Evolutionary conservation across 2,797 vertebrate species (phyloP), one percentile per base, ranked within the genome.

Genomic region (Leptatherina wallacei): DNA sequence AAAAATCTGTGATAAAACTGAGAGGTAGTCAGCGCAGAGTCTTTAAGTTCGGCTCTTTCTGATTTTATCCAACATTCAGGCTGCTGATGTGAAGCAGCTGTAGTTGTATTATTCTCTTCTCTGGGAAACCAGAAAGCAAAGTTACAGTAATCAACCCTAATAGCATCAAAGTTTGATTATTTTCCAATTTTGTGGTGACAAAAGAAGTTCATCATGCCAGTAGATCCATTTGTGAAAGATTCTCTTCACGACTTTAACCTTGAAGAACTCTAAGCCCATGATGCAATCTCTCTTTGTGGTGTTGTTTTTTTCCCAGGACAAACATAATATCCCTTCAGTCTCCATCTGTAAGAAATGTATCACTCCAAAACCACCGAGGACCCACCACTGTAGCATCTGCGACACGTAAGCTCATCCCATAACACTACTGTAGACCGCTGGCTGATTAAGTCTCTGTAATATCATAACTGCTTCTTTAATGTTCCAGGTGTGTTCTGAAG

Each of bases 381-480:
- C 98, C 0, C 98, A 99, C 87, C 98, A 99, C 94, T 99, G 98
- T 79, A 99, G 98, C 89, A 98, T 99, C 93, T 99, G 98, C 93
- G 96, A 95, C 90, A 94, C 86, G 98, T 99, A 88, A 86, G 73
- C 47, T 36, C 42, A 4, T 10, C 44, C 30, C 3, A 0, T n/a
- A 4, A 0, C 10, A 27, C 40, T 1, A 3, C 1, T 18, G 0
- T 7, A 7, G 3, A n/a, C 3, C 20, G n/a, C 55, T 56, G 24
- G 3, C 1, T 3, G 4, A 30, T 27, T 2, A 1, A 3, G 5
- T 47, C 14, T 3, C 8, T 32, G 10, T 18, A 9, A 3, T 0
- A 11, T 35, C 11, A 3, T 20, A 22, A 36, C 4, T 3, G 66
- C 32, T 84, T 55, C 2, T 11, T 22, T 67, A 78, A 27, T 73